phyloP scores from a whole-genome alignment of 2,113 vertebrate species.

The Merops nubicus region DNA sequence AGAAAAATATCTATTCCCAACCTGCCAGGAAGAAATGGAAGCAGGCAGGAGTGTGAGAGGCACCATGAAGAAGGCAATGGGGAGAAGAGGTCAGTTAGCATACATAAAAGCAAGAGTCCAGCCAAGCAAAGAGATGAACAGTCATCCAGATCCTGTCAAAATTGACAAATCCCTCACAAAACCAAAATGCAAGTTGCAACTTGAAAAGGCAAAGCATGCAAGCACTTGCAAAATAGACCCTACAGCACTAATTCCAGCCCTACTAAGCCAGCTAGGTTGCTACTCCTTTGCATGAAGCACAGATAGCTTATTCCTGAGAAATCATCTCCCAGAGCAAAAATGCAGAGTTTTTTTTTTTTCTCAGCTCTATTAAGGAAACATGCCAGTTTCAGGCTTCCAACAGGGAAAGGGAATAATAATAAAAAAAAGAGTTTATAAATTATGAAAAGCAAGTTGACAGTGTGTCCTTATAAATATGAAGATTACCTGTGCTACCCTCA shows the following conservation, averaged over 20 bases:
- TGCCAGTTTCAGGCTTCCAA: slow-evolving; percentile 55
- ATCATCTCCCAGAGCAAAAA: slow-evolving; percentile 37
- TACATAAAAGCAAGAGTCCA: not conserved
- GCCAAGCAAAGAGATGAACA: not conserved
- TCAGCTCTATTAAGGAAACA: slow-evolving; percentile 47
- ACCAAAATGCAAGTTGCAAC: slow-evolving; percentile 11
- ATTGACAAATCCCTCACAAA: not conserved
- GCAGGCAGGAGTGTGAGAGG: not conserved
- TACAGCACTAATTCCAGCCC: slow-evolving; percentile 10
- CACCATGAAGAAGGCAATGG: not conserved
- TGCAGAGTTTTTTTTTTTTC: not conserved
- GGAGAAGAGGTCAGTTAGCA: not conserved
- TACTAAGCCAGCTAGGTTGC: not conserved
- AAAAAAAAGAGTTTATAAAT: slow-evolving; percentile 67
- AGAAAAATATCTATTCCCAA: not conserved
- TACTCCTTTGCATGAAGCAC: not conserved
- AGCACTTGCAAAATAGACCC: slow-evolving; percentile 16
- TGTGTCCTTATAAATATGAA: slow-evolving; percentile 76
- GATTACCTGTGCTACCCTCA: slow-evolving; percentile 61
- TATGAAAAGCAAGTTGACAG: slow-evolving; percentile 73
- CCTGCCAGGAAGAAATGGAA: not conserved
- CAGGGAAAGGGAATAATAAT: slow-evolving; percentile 24
- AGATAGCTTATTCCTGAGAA: slow-evolving; percentile 34
- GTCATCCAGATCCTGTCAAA: not conserved
- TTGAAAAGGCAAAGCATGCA: slow-evolving; percentile 1